A percentile compares a stretch with the other conserved stretches of the same genome.
These are phyloP conservation scores for Zygaena filipendulae DNA, from an alignment of 2,888 invertebrate species.

Conservation along the genomic window DNA sequence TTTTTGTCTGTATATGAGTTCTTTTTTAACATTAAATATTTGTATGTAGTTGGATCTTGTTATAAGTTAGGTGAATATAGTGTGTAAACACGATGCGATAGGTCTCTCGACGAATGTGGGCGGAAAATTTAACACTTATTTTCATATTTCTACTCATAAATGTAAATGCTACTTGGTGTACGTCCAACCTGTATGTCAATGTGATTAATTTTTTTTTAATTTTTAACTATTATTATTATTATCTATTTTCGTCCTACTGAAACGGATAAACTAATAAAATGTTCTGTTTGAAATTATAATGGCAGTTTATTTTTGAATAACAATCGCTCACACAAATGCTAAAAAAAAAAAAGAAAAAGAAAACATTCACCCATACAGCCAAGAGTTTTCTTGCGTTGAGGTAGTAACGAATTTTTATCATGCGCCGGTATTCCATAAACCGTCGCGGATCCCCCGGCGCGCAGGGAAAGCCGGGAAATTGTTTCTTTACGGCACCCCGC, in stretches of 20 bases:
- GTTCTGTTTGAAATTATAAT: conserved; percentile 63
- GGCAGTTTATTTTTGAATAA: conserved; percentile 34
- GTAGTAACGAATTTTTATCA: conserved; percentile 55
- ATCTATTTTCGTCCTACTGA: too few relatives aligned
- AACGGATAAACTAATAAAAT: conserved; percentile 69
- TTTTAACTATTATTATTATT: too few relatives aligned
- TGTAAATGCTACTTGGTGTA: conserved; percentile 65
- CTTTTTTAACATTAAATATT: conserved; percentile 44
- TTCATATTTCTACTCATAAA: conserved; percentile 52
- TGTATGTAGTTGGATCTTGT: conserved; percentile 56
- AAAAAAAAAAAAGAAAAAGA: conserved; percentile 4
- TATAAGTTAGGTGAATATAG: conserved; percentile 61
- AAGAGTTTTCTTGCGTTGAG: conserved; percentile 19
- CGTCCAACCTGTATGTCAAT: conserved; percentile 67
- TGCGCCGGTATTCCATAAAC: conserved; percentile 49
- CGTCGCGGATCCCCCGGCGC: conserved; percentile 33
- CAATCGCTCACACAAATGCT: background rate
- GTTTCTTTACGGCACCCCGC: conserved; percentile 63
- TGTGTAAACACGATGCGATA: conserved; percentile 37
- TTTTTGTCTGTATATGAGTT: conserved; percentile 68
- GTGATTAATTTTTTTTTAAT: conserved; percentile 59
- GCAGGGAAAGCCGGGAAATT: conserved; percentile 53
- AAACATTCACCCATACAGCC: conserved; percentile 4
- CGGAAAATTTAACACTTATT: conserved; percentile 38
- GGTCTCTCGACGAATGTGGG: conserved; percentile 42